Base-by-base conservation (phyloP, 2,888 invertebrate genomes). In the Deilephila porcellus region DNA sequence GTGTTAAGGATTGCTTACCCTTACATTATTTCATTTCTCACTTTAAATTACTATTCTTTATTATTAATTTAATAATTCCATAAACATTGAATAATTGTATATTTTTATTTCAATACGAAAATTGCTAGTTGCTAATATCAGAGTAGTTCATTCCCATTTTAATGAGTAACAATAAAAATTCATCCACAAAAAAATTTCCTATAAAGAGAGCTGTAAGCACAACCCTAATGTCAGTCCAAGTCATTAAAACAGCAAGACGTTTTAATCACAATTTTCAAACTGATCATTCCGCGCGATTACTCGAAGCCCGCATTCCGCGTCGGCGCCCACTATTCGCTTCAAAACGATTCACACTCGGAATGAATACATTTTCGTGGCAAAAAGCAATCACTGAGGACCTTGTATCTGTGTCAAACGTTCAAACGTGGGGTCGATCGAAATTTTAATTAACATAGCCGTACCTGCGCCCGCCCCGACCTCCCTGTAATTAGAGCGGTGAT, bases 391-490 rank as follows among this genome's bases (percentile, higher is more conserved):
- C 63, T 19, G 63, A 63, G 37, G 8, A 63, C 2, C 17, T n/a
- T 56, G 56, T 56, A 56, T 63, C 34, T 37, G 63, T 63, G 34
- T 32, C 37, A 63, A 62, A 32, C 32, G 32, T 34, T 63, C n/a
- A n/a, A 37, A 67, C 17, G 5, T 25, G 37, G 1, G 20, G 64
- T 6, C 67, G 25, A 25, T 25, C 67, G 52, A 67, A 67, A 67
- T 67, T 67, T 67, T 67, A 67, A 67, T 67, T 67, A 67, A 67
- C 67, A 67, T 67, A 67, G 52, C 6, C 60, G n/a, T 45, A 17
- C n/a, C 34, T 37, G 20, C 37, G 6, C 64, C n/a, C 1, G 67
- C 45, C 45, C 17, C 67, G 52, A 25, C 52, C 25, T 20, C 56
- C 25, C n/a, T 6, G 56, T 56, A 67, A 52, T 67, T 52, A 14